Evolutionary conservation across 1,140 invertebrate genomes (phyloP), one percentile per base, ranked within the genome.

Genomic region (Hylaeus volcanicus): DNA sequence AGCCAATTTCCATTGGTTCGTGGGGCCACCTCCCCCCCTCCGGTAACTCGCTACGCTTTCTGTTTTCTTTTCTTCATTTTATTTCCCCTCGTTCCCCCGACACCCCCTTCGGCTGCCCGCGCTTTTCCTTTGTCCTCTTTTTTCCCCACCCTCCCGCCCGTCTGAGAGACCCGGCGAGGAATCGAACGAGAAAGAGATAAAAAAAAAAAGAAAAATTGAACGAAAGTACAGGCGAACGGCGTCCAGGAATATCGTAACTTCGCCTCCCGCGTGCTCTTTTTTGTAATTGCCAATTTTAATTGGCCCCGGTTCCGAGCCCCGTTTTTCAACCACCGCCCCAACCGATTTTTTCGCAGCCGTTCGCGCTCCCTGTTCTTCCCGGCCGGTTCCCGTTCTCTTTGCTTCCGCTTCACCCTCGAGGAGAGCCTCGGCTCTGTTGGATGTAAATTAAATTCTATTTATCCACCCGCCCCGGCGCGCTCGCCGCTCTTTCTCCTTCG

Each of bases 1-100:
- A 78, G 73, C 45, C 84, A 85, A 86, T 86, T 86, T 81, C 83
- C 83, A 86, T 85, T 72, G 70, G 69, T 76, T 58, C 77, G 48
- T 69, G 26, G 66, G 51, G 51, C 51, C 51, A 26, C 43, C 43
- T 5, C 43, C 43, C 43, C 43, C 43, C 5, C 5, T 26, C 26
- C 26, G 26, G 43, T 48, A n/a, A 53, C n/a, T 48, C 45, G 55
- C 56, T 77, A 39, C 56, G 70, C 66, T 51, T 53, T 68, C 71
- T 68, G 55, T 61, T 68, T 74, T 68, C 48, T 39, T 68, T 80
- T 60, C 41, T 26, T 43, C 64, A 12, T 61, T 80, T 68, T 71
- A 56, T 69, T 71, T 45, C 11, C 9, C 53, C 5, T 5, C 41
- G 68, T 5, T 51, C 26, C 5, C 37, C 37, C 69, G 26, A 26